Evolutionary conservation across 2,113 vertebrate genomes (phyloP).

Genomic region (Burhinus bistriatus): DNA sequence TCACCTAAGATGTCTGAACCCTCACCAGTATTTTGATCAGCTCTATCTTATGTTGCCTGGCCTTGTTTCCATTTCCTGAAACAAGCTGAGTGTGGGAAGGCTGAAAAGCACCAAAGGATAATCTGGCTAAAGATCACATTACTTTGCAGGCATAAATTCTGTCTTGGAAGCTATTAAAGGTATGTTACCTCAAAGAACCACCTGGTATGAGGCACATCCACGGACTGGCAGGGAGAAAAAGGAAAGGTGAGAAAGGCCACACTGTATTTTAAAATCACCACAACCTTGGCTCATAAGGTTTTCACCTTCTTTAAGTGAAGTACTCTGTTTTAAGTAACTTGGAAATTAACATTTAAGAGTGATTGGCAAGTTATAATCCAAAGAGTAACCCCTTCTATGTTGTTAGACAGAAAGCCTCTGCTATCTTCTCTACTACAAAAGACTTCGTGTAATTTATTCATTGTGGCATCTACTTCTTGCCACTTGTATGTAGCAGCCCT

Average conservation of each 20-base stretch:
- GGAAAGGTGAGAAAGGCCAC: background rate
- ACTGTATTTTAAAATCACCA: background rate
- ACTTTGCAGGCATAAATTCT: background rate
- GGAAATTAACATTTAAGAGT: background rate
- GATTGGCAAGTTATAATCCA: background rate
- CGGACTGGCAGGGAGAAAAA: background rate
- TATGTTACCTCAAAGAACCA: background rate
- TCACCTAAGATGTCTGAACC: background rate
- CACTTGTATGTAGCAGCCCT: accelerated
- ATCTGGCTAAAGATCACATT: background rate
- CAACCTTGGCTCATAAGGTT: background rate
- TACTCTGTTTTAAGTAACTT: background rate
- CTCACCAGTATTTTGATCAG: background rate
- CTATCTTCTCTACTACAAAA: background rate
- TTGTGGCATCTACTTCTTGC: background rate
- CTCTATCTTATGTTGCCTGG: background rate
- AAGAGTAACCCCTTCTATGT: background rate
- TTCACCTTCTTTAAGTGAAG: background rate
- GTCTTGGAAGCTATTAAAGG: background rate
- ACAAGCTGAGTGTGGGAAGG: background rate
- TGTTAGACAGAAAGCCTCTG: background rate
- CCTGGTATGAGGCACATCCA: background rate
- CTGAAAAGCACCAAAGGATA: background rate
- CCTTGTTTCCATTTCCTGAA: background rate
- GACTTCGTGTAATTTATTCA: background rate